Conservation (phyloP, 2,797 vertebrate genomes). For the Bryconaethiops microstoma region DNA sequence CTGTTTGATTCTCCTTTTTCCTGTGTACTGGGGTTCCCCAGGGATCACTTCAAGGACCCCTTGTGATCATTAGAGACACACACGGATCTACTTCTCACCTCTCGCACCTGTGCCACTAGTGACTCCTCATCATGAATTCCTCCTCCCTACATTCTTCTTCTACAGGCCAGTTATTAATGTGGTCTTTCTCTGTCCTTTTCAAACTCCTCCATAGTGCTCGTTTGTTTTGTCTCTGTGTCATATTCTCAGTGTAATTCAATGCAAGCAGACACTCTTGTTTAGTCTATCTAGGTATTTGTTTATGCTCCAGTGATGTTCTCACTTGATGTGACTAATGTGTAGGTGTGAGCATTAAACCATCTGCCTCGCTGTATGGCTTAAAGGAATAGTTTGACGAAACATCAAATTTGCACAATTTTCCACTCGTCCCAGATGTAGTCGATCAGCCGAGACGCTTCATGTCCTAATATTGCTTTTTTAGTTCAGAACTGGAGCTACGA, state of each 20-base stretch:
- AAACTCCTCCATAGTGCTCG: slow-evolving; percentile 34
- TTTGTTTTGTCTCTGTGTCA: slow-evolving; percentile 44
- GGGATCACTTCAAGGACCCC: slow-evolving; percentile 70
- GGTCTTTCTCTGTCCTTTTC: slow-evolving; percentile 43
- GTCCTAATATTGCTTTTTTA: too few species aligned
- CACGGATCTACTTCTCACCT: slow-evolving; percentile 63
- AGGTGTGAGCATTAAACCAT: slow-evolving; percentile 54
- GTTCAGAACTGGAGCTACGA: too few species aligned
- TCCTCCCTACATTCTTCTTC: slow-evolving; percentile 34
- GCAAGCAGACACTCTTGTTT: slow-evolving; percentile 42
- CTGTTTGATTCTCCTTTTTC: slow-evolving; percentile 46
- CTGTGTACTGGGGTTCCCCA: slow-evolving; percentile 58
- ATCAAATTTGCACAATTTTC: too few species aligned
- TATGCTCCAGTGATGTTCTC: slow-evolving; percentile 46
- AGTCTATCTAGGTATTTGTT: slow-evolving; percentile 41
- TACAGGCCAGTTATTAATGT: slow-evolving; percentile 66
- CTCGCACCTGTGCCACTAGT: slow-evolving; percentile 64
- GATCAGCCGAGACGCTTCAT: too few species aligned
- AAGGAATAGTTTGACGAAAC: slow-evolving; percentile 2
- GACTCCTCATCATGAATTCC: slow-evolving; percentile 63
- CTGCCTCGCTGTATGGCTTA: slow-evolving; percentile 37
- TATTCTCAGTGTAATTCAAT: slow-evolving; percentile 14
- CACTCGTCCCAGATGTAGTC: too few species aligned
- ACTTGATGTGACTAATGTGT: slow-evolving; percentile 39
- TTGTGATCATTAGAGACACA: slow-evolving; percentile 67